Evolutionary conservation across 2,888 invertebrate species (phyloP), one percentile per base, ranked within the genome.

Genomic region (Notodonta ziczac): DNA sequence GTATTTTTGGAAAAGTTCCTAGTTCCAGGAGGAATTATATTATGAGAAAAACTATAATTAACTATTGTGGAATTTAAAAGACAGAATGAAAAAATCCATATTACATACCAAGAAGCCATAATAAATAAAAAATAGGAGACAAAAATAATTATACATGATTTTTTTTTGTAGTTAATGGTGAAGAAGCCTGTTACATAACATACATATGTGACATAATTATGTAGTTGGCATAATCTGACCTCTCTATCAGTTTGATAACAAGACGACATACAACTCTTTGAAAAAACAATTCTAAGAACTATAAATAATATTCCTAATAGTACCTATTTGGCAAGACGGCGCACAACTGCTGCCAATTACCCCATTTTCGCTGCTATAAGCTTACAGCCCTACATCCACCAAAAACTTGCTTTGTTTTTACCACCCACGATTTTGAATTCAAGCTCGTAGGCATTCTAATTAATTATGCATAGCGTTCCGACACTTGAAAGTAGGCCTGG

Each of bases 1-100:
- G 51, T 74, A 71, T 71, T 70, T 70, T 73, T 75, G 66, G 71
- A 74, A 70, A 53, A 61, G 35, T 35, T 35, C 35, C 35, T 7
- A 35, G 35, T 35, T 35, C 35, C 35, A 3, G 35, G 35, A 35
- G 7, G 35, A 24, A 24, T 1, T 24, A 24, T 24, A 24, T 24
- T 35, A 35, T 35, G 35, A 35, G 35, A 35, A 35, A 35, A 35
- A 35, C 35, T 35, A 35, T 35, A 35, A 35, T 35, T 7, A 4
- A 3, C 35, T 24, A 24, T 24, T 2, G 2, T 24, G 24, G 24
- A 24, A 24, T 24, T 24, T 24, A 2, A 24, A 24, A 24, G 24
- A 24, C 24, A 24, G 24, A 24, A 2, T 24, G n/a, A n/a, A n/a
- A n/a, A n/a, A n/a, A n/a, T n/a, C n/a, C n/a, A n/a, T n/a, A n/a